Evolutionary conservation across 2,888 invertebrate species (phyloP), one percentile per base, ranked within the genome.

Genomic region (Mythimna albipuncta): DNA sequence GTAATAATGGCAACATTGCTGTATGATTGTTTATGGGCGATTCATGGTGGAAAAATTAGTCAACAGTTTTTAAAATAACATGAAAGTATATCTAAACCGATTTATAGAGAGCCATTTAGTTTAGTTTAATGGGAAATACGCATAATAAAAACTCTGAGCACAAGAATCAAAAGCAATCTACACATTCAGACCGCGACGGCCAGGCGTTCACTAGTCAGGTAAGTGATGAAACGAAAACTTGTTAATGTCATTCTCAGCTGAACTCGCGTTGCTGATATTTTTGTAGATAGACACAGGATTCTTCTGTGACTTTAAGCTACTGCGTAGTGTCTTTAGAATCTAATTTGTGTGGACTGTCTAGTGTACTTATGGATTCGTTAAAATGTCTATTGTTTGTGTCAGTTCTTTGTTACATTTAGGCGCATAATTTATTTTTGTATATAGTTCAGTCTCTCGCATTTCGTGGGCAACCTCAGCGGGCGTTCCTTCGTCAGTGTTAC

Each of bases 381-480:
- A 72, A 80, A 83, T 65, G 63, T 81, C 69, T 63, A 79, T 83
- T 85, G 76, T 75, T 81, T 85, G 81, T 83, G 81, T 84, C 75
- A 80, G 83, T 86, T 88, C 90, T 90, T 91, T 90, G 90, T 90
- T 89, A 82, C 85, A 63, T 79, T 66, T 83, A 85, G 52, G 81
- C 75, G 84, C 84, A 81, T 84, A 83, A 79, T 88, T 85, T 89
- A 89, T 90, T 91, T 93, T 91, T 92, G 89, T 91, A 90, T 94
- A 83, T 93, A 97, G 97, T 96, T 96, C 89, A 96, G 96, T 89
- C 92, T 97, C 88, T 95, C 96, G 87, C 96, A 96, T 94, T 97
- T 97, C 91, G 96, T 96, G 89, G 96, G 95, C 89, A 97, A 97
- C 93, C 94, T 97, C 88, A 97, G 97, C 93, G 97, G 97, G 87